Evolutionary conservation across 2,113 vertebrate genomes (phyloP), one percentile per base, ranked within the genome.

Genomic region (Alaudala cheleensis): DNA sequence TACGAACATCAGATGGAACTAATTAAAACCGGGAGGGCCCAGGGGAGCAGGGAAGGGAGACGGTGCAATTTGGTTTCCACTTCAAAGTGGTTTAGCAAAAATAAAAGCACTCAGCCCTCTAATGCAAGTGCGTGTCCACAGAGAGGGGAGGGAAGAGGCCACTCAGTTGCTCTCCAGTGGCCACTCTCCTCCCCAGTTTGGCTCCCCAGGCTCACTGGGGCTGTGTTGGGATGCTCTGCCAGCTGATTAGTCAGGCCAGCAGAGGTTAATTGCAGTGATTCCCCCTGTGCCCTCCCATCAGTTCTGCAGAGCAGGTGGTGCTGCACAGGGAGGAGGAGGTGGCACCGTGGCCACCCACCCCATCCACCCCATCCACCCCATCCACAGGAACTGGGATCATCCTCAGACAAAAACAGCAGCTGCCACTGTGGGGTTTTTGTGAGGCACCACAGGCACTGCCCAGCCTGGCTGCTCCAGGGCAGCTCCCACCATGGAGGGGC

Each of bases 21-120:
- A 97, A 97, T 97, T 97, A 96, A 96, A 96, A 85, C 78, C 37
- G n/a, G 81, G 88, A 93, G 81, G 53, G 79, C 93, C 86, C 88
- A 37, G 42, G 92, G 84, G 90, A 92, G 74, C 39, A 14, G 6
- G n/a, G 14, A 78, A 78, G 79, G 60, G 70, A 96, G 85, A 77
- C 33, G 6, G 10, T 40, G 94, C 88, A 92, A 89, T 97, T 97
- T 91, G 90, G 56, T 96, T 95, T 88, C 56, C 87, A 93, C 94
- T 95, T 95, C 93, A 96, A 95, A 97, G 95, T 24, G 77, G 69
- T 89, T 92, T 33, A 93, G 86, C 31, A 65, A 92, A 92, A 95
- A 90, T 76, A 66, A 88, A 91, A 96, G 79, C 85, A 87, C 87
- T 95, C 84, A 49, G 58, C 42, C 56, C 53, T 67, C 74, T 61